phyloP scores from a whole-genome alignment of 2,113 vertebrate species.

The Sapayoa aenigma region DNA sequence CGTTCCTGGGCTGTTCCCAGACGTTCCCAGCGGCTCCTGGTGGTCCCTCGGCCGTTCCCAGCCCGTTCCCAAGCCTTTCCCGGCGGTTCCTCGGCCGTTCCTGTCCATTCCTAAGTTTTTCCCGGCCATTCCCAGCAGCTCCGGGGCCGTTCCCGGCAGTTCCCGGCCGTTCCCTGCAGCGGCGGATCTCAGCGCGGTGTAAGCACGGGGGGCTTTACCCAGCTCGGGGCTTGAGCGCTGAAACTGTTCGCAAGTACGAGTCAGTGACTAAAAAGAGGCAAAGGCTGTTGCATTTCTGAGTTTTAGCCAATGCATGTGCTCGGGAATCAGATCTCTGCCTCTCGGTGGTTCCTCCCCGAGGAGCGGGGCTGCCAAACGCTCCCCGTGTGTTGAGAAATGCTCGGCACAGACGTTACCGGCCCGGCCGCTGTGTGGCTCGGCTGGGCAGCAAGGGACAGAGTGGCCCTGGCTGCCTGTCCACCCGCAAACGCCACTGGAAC shows the following conservation, averaged over 20 bases:
- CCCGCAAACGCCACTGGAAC: accelerated
- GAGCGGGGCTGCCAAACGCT: not conserved
- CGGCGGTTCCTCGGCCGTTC: not conserved
- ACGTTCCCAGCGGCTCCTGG: too few relatives aligned
- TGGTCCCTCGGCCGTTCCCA: not conserved
- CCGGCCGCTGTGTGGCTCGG: accelerated
- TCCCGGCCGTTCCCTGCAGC: not conserved
- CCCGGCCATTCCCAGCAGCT: too few relatives aligned
- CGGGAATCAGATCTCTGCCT: not conserved
- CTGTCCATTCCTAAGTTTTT: not conserved
- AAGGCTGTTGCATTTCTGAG: accelerated
- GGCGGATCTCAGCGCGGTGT: not conserved
- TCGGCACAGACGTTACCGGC: not conserved
- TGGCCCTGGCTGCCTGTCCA: not conserved
- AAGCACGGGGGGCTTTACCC: not conserved
- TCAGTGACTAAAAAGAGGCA: accelerated
- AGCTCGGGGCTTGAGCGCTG: accelerated
- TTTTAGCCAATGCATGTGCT: accelerated
- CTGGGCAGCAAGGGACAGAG: not conserved
- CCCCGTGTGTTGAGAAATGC: too few relatives aligned
- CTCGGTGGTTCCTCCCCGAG: not conserved
- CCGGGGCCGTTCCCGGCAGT: too few relatives aligned
- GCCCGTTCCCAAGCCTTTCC: not conserved
- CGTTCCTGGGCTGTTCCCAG: not conserved
- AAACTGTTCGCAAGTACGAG: too few relatives aligned